These are phyloP conservation scores for Spilogale gracilis DNA, from an alignment of 2,113 vertebrate genomes.

Conservation along the genomic window DNA sequence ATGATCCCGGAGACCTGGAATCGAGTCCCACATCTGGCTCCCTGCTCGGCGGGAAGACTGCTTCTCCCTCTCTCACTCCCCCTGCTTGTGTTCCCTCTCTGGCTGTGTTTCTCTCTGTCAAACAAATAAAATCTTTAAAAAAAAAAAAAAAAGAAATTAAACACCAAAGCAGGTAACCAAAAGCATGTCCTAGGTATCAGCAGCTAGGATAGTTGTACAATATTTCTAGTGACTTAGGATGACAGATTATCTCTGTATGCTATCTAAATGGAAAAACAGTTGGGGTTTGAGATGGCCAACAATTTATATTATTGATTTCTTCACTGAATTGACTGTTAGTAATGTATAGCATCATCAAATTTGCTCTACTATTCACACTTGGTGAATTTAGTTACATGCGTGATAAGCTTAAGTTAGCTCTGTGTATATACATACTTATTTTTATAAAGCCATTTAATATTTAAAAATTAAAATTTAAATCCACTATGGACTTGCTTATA, in stretches of 20 bases:
- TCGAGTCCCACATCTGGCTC: no score
- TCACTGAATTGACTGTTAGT: not conserved
- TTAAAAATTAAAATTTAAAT: conserved; percentile 25
- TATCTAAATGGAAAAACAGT: not conserved
- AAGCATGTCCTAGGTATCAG: not conserved
- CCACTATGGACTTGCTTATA: not conserved
- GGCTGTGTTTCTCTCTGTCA: no score
- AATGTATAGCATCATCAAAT: not conserved
- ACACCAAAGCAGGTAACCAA: not conserved
- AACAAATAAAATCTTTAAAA: no score
- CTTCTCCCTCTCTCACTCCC: no score
- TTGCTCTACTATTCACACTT: not conserved
- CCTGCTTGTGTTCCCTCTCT: no score
- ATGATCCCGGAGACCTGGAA: no score
- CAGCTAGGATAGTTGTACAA: not conserved
- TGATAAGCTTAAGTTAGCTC: not conserved
- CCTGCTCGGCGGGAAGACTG: no score
- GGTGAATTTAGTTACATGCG: not conserved
- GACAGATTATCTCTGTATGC: not conserved
- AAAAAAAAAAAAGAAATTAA: conserved; percentile 40
- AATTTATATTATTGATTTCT: not conserved
- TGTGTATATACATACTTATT: not conserved
- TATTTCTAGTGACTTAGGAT: not conserved
- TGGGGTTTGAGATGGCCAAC: not conserved
- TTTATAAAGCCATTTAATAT: not conserved